Evolutionary conservation across 2,113 vertebrate genomes (phyloP), one percentile per base, ranked within the genome.

Genomic region (Ariopsis seemanni): DNA sequence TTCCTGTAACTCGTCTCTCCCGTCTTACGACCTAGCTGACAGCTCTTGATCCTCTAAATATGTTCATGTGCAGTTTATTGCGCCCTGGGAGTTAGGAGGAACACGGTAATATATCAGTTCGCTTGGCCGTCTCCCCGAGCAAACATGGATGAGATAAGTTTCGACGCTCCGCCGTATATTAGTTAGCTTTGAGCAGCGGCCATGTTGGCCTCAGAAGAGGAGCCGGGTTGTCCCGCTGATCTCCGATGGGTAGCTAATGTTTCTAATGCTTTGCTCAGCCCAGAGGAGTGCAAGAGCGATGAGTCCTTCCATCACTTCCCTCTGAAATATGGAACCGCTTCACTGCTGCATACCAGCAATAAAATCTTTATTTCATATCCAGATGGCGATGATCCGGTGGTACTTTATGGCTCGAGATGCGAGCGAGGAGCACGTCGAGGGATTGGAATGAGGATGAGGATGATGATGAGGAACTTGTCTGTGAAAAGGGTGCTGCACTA

Each of bases 321-420:
- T 79, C 80, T 88, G 77, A 91, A 85, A 72, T 90, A 86, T 67
- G 81, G 88, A 67, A 79, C 75, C 65, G 84, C 84, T 87, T 87
- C 34, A 77, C 86, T 55, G 63, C 58, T 86, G 74, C 86, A 83
- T 86, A 42, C 63, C 67, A 83, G 85, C 88, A 91, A 90, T 92
- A 91, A 93, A 92, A 91, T 80, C 89, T 74, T 91, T 86, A 93
- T 91, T 89, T 91, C 65, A 87, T 92, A 84, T 91, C 90, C 90
- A 92, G 91, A 91, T 93, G 90, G 86, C 34, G 55, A 88, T 74
- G 42, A 82, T 81, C 85, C 77, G 74, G 83, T 88, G 78, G 82
- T 90, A 85, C 85, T 88, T 90, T 87, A 87, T 91, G 81, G 86
- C 60, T 71, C 15, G 42, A 79, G 85, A 87, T 86, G 71, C 34